These are phyloP conservation scores for Archocentrus centrarchus DNA, from an alignment of 2,113 vertebrate genomes.

Conservation along the genomic window DNA sequence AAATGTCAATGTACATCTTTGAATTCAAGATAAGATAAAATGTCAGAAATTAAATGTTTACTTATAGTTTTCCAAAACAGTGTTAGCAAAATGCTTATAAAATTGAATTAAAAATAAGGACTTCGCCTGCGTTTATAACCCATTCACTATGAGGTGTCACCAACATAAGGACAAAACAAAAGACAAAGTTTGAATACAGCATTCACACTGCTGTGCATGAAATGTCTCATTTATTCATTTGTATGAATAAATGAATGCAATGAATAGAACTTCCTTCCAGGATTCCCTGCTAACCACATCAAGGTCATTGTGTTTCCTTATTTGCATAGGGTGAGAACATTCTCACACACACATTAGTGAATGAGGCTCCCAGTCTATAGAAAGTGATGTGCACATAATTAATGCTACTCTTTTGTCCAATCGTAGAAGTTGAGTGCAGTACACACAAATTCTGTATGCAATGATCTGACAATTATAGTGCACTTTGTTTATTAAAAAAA, in stretches of 20 bases:
- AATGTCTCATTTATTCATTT: background rate
- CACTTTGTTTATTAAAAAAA: no score
- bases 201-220: no score
- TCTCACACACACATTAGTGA: no score
- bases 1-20: background rate
- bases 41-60: background rate
- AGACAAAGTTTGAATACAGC: background rate
- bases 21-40: background rate
- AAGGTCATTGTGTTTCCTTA: no score
- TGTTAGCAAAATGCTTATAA: background rate
- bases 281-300: no score
- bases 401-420: no score
- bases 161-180: background rate
- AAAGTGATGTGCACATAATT: no score
- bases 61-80: background rate
- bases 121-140: background rate
- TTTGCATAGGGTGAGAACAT: no score
- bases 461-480: no score
- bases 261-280: background rate
- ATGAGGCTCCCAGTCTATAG: no score
- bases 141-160: background rate
- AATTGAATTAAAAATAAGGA: background rate
- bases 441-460: no score
- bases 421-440: no score
- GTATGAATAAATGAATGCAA: background rate